Base-by-base conservation (phyloP, 2,888 invertebrate genomes). In the Drosophila nr. perissopoda region DNA sequence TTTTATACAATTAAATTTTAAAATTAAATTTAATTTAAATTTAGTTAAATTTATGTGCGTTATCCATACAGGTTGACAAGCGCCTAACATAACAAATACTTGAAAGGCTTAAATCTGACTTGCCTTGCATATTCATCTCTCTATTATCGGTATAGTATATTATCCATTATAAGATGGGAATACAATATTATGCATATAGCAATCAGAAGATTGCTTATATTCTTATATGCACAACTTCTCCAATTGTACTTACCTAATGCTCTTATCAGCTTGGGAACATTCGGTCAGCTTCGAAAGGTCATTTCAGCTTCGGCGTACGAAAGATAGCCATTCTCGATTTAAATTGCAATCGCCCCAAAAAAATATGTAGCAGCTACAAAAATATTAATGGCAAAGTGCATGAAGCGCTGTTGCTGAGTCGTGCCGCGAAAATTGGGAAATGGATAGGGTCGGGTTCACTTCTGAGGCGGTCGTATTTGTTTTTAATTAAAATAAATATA, bases 401-500 rank as follows among this genome's bases (percentile, higher is more conserved):
- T 21, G 34, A 38, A 57, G 48, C 38, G 29, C 49, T 63, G 48
- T 59, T 49, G 59, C 36, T 48, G 69, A 70, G 48, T 70, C 21
- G 49, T 27, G 69, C 18, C 36, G 21, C 16, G 69, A 29, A 36
- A 42, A 69, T 45, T 31, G 58, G n/a, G 42, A 5, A 40, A n/a
- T n/a, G 38, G n/a, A 40, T 10, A 13, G 58, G 42, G 21, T 62
- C 29, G 33, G 42, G 31, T 36, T 42, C 77, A 65, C 71, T 79
- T 83, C 56, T 57, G 57, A 45, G 52, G 45, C 16, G 21, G 21
- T 16, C 65, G 76, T 76, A 87, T 89, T 89, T 87, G 82, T 82
- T 84, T 89, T 90, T 89, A 91, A 91, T 91, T 91, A 91, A 91
- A 91, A 89, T 87, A 86, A 87, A 91, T 87, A 89, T 87, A 91